Evolutionary conservation across 1,140 invertebrate genomes (phyloP).

Genomic region (Brachionus rotundiformis): DNA sequence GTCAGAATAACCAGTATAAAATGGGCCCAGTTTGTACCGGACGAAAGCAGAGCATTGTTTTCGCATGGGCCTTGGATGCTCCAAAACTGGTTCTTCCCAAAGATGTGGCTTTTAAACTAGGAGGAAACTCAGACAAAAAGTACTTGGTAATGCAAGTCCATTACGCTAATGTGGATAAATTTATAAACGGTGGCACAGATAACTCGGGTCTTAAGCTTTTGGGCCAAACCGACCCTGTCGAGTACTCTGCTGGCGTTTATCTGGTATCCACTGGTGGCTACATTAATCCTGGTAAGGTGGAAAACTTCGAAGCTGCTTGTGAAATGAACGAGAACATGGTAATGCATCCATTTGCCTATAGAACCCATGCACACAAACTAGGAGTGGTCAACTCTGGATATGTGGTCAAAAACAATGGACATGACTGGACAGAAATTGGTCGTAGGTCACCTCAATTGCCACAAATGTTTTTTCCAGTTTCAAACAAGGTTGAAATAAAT

Average conservation of each 20-base stretch:
- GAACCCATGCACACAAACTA: constrained; percentile 62
- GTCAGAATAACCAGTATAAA: constrained; percentile 50
- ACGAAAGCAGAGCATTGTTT: constrained; percentile 72
- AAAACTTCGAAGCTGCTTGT: constrained; percentile 60
- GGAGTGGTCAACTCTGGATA: constrained; percentile 61
- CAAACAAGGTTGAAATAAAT: constrained; percentile 12
- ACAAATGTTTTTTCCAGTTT: constrained; percentile 56
- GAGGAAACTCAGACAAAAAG: constrained; percentile 65
- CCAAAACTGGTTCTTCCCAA: constrained; percentile 79
- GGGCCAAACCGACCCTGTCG: constrained; percentile 4
- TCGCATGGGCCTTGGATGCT: constrained; percentile 94
- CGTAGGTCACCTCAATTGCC: constrained; percentile 61
- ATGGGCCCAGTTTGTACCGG: constrained; percentile 55
- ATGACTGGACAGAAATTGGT: constrained; percentile 62
- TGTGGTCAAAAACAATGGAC: constrained; percentile 57
- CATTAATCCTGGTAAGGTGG: constrained; percentile 70
- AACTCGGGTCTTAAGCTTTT: constrained; percentile 36
- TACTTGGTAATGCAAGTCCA: constrained; percentile 83
- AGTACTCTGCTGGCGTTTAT: constrained; percentile 75
- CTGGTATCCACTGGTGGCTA: constrained; percentile 78
- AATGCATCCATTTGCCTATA: constrained; percentile 62
- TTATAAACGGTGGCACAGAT: constrained; percentile 42
- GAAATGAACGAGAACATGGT: constrained; percentile 54
- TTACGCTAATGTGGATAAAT: constrained; percentile 72
- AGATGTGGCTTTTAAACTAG: constrained; percentile 69